These are phyloP conservation scores for Opisthograptis luteolata DNA, from an alignment of 2,888 invertebrate species.

Conservation along the genomic window DNA sequence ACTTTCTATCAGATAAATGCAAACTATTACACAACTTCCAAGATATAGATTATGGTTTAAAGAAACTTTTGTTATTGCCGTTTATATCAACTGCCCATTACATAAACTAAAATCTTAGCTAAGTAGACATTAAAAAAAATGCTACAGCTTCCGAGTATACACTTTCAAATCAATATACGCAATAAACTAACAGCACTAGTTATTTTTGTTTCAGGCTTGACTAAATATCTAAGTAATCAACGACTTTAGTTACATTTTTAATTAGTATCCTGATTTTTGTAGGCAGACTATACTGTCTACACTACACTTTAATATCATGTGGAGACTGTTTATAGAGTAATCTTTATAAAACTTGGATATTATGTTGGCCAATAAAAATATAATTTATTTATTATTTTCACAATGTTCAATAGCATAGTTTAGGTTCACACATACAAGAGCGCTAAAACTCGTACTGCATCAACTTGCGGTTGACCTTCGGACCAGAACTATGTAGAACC, in stretches of 20 bases:
- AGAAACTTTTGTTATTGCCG: conserved; percentile 50
- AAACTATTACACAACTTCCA: conserved; percentile 60
- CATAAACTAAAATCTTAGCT: conserved; percentile 45
- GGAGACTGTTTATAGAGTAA: too few relatives aligned
- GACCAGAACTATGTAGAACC: conserved; percentile 16
- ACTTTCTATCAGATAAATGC: conserved; percentile 78
- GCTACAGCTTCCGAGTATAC: conserved; percentile 42
- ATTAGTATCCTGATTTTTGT: too few relatives aligned
- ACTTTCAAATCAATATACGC: conserved; percentile 45
- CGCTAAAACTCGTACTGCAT: conserved; percentile 18
- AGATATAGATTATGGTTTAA: conserved; percentile 59
- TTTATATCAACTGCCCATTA: conserved; percentile 48
- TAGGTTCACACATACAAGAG: conserved; percentile 4
- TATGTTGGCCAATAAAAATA: too few relatives aligned
- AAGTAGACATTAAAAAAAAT: conserved; percentile 43
- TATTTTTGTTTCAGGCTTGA: too few relatives aligned
- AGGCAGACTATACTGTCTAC: too few relatives aligned
- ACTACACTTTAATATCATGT: too few relatives aligned
- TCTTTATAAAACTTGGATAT: too few relatives aligned
- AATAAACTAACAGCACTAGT: conserved; percentile 18
- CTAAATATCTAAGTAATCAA: too few relatives aligned
- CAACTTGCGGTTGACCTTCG: conserved; percentile 17
- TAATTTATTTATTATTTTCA: conserved; percentile 7
- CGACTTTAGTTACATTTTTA: too few relatives aligned
- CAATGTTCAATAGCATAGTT: conserved; percentile 11